Conservation (phyloP, 2,888 invertebrate species). For the Hydrotaea cyrtoneurina region DNA sequence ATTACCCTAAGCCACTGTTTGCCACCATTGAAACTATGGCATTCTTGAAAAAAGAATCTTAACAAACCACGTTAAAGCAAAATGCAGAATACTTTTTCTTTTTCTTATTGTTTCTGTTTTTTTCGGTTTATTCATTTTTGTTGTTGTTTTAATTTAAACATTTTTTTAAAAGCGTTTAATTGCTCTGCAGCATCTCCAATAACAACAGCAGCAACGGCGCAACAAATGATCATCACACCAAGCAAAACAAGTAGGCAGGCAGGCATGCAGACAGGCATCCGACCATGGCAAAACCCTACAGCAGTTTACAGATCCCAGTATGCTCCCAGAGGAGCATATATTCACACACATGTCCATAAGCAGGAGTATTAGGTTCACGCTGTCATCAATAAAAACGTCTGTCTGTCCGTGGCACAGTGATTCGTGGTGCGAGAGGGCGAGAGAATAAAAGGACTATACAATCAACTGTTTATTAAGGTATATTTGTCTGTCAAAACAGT, state of each 20-base stretch:
- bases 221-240: constrained; percentile 56
- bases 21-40: not conserved
- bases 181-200: constrained; percentile 53
- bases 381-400: constrained; percentile 18
- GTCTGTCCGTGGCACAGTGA: not conserved
- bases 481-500: no score
- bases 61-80: constrained; percentile 10
- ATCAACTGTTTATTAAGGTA: no score
- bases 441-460: no score
- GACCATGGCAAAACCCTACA: constrained; percentile 10
- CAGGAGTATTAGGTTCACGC: constrained; percentile 22
- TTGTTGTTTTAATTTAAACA: constrained; percentile 52
- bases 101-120: constrained; percentile 28
- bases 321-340: not conserved
- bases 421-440: no score
- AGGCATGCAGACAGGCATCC: not conserved
- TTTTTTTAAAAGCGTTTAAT: constrained; percentile 59
- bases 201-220: constrained; percentile 41
- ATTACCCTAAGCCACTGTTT: constrained; percentile 3
- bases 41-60: not conserved
- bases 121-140: constrained; percentile 24
- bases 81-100: constrained; percentile 44
- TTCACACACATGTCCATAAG: not conserved
- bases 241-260: not conserved
- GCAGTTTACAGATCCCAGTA: not conserved